Base-by-base conservation (phyloP, 2,113 vertebrate genomes). In the Catharus bicknelli region DNA sequence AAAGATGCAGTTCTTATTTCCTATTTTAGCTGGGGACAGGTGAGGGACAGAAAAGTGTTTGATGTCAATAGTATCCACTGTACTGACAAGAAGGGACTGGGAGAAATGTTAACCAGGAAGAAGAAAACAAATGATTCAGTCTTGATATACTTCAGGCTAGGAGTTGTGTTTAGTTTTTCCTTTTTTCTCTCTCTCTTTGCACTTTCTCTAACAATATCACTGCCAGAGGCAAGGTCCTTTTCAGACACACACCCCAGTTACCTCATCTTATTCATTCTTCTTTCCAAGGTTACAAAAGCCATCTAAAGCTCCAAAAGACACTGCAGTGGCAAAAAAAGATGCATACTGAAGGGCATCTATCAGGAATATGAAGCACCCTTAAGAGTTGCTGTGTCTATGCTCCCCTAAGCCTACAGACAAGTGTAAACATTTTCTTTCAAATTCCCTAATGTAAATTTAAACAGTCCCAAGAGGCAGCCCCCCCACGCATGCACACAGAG, bases 71-170 rank as follows among this genome's bases (percentile, higher is more conserved):
- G 50, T 34, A 73, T 51, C 32, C 45, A 51, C 67, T 40, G 13
- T 16, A 80, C 23, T 40, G 70, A 47, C 23, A 66, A n/a, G 68
- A 91, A 63, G 29, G 40, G 23, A 61, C 29, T 43, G 23, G 47
- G 78, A 93, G 63, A 80, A 79, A 76, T 40, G 23, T 55, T 76
- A 93, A 76, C 40, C 22, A 67, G 55, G 51, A 87, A 80, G 51
- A 94, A 90, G 34, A 84, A 91, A 82, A 51, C 5, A 89, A 90
- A 38, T 48, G 54, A 90, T 89, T 93, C 70, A 58, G 50, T 88
- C 77, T 67, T 72, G 50, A 92, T 80, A 75, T 26, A 93, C 73
- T 72, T 90, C 74, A 89, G 83, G 36, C 29, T 78, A 29, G 15
- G 26, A 20, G 57, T 50, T 54, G 26, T 64, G 27, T 58, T 88